Base-by-base conservation (phyloP, 2,888 invertebrate genomes). In the Agonopterix subpropinquella region DNA sequence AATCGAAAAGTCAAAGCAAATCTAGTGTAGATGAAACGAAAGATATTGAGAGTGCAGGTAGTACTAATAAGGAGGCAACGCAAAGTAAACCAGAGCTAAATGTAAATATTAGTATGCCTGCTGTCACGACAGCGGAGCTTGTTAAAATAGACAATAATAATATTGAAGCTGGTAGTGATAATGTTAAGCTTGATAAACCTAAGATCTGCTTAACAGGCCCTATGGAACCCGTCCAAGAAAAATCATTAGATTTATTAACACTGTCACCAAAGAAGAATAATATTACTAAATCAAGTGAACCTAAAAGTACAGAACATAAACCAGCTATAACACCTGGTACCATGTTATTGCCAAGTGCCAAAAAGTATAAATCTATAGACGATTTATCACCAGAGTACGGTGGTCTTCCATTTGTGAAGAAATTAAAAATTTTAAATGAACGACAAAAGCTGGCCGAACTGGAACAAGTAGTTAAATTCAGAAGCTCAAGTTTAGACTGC, bases 361-460 rank as follows among this genome's bases (percentile, higher is more conserved):
- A 95, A 75, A 92, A 92, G 71, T 96, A 96, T 77, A 90, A 91
- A 54, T 95, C 95, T n/a, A 93, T 96, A 47, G 95, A 95, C 65
- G 96, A 96, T 73, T 79, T 96, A 37, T 96, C 95, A 8, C 96
- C 96, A 0, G 96, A 96, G 73, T 96, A 96, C 64, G 94, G 94
- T 47, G 94, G 95, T 10, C 78, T 96, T 52, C 96, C 96, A 0
- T 96, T 96, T 70, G 96, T 96, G 0, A 96, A 96, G 77, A 95
- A 96, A 64, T 82, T 96, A 45, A 96, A 96, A 86, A 96, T 96
- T 61, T 88, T 96, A 44, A 96, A 96, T 74, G 96, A 96, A 80
- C 90, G 96, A 8, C 96, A 96, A 72, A 96, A 96, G 80, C 78
- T 96, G 54, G 95, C 94, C 36, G 95, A 95, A 71, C 84, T 96